These are phyloP conservation scores for Rynchops niger DNA, from an alignment of 2,113 vertebrate genomes.

Conservation along the genomic window DNA sequence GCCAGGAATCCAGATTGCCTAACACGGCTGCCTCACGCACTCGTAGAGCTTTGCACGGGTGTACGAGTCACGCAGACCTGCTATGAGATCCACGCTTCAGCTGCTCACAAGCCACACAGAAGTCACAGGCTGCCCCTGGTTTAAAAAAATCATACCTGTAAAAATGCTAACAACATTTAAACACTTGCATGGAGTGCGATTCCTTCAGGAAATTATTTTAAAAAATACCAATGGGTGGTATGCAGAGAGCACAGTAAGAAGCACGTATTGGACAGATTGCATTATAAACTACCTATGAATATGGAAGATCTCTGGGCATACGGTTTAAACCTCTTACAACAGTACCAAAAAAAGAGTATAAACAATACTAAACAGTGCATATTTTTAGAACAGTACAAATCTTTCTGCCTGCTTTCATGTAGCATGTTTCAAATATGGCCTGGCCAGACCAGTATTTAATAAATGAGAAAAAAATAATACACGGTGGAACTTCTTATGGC, in stretches of 20 bases:
- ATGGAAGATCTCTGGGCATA: not conserved
- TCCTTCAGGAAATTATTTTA: not conserved
- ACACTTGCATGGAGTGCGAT: fast-evolving
- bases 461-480: not conserved
- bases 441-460: not conserved
- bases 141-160: not conserved
- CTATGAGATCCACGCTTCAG: fast-evolving
- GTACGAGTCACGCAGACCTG: not conserved
- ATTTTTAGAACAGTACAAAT: not conserved
- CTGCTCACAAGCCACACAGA: not conserved
- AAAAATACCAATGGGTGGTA: not conserved
- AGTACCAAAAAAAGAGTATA: not conserved
- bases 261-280: not conserved
- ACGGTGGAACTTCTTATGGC: not conserved
- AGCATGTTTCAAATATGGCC: not conserved
- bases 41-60: not conserved
- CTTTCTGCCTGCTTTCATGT: not conserved
- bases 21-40: not conserved
- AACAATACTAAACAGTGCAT: not conserved
- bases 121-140: not conserved
- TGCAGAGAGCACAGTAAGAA: not conserved
- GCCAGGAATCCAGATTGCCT: not conserved
- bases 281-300: not conserved
- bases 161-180: not conserved
- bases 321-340: not conserved